phyloP scores from a whole-genome alignment of 2,113 vertebrate genomes.

The Mystacornis crossleyi region DNA sequence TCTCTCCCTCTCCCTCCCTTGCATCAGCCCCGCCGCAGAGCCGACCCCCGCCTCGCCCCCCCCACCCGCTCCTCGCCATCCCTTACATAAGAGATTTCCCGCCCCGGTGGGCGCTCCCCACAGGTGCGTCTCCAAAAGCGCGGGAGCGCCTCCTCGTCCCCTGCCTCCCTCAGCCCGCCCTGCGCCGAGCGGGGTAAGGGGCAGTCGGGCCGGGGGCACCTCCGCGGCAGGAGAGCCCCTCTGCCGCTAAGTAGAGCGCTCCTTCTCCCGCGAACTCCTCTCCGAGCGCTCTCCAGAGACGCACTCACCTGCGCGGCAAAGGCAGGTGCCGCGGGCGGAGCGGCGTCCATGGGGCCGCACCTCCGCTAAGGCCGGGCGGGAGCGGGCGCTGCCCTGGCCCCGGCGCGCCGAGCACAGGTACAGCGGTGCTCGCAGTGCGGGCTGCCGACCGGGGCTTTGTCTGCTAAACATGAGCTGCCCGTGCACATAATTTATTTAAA shows the following conservation, averaged over 20 bases:
- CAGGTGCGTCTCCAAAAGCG: constrained; percentile 17
- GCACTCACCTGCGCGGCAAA: not conserved
- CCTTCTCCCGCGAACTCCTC: not conserved
- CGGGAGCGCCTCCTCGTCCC: not conserved
- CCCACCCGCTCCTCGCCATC: not conserved
- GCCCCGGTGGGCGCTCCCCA: not conserved
- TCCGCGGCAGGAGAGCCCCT: not conserved
- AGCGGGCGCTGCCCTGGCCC: not conserved
- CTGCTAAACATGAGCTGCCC: not conserved
- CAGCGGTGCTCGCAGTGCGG: accelerated
- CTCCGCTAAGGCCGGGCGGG: not conserved
- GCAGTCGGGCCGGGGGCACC: not conserved
- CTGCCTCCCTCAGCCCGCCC: not conserved
- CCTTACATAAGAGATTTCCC: constrained; percentile 32
- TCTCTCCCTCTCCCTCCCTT: not conserved
- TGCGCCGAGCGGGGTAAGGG: not conserved
- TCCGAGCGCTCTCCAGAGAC: not conserved
- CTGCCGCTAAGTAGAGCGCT: not conserved
- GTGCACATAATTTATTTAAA: not conserved
- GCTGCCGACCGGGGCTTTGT: not conserved
- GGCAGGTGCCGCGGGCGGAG: not conserved
- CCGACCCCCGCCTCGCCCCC: not conserved
- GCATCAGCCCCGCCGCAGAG: not conserved
- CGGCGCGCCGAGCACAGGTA: not conserved
- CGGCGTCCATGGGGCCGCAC: not conserved